Percentiles rank a stretch among this genome's conserved stretches.
Evolutionary conservation across 1,140 invertebrate genomes (phyloP).

Genomic region (Euwallacea fornicatus): DNA sequence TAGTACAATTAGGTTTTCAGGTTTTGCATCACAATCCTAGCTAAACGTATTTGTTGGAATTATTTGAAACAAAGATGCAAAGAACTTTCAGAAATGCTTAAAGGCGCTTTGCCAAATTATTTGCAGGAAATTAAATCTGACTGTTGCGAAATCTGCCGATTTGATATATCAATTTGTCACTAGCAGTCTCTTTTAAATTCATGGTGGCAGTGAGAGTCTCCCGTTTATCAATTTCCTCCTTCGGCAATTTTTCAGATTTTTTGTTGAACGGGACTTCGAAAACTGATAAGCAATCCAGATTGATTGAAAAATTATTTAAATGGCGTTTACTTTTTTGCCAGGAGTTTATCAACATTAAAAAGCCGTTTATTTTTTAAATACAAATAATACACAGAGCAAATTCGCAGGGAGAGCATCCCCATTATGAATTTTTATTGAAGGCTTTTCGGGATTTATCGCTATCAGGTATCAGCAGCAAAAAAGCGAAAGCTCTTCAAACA

Average conservation of each 20-base stretch:
- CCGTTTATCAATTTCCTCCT: constrained; percentile 37
- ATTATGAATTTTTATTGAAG: too few species aligned
- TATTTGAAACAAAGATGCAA: neutral
- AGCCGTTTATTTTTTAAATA: constrained; percentile 19
- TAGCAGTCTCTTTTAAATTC: constrained; percentile 36
- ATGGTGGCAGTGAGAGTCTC: constrained; percentile 33
- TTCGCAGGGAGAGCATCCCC: too few species aligned
- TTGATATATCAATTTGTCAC: constrained; percentile 37
- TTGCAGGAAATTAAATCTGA: constrained; percentile 30
- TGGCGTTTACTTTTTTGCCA: constrained; percentile 32
- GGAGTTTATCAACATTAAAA: constrained; percentile 18
- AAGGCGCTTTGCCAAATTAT: constrained; percentile 10
- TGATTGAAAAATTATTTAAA: constrained; percentile 39
- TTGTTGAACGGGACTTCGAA: constrained; percentile 32
- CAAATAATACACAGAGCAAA: constrained; percentile 12
- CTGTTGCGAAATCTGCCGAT: constrained; percentile 23
- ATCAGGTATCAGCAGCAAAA: too few species aligned
- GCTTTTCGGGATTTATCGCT: too few species aligned
- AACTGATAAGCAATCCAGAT: constrained; percentile 38
- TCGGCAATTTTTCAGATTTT: constrained; percentile 37
- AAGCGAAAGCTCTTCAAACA: too few species aligned
- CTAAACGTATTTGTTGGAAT: neutral
- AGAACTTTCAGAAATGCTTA: neutral
- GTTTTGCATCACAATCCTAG: too few species aligned
- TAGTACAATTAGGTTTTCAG: neutral